A percentile compares a stretch with the other conserved stretches of the same genome.
phyloP scores from a whole-genome alignment of 2,797 vertebrate species.

The Sparidentex hasta region DNA sequence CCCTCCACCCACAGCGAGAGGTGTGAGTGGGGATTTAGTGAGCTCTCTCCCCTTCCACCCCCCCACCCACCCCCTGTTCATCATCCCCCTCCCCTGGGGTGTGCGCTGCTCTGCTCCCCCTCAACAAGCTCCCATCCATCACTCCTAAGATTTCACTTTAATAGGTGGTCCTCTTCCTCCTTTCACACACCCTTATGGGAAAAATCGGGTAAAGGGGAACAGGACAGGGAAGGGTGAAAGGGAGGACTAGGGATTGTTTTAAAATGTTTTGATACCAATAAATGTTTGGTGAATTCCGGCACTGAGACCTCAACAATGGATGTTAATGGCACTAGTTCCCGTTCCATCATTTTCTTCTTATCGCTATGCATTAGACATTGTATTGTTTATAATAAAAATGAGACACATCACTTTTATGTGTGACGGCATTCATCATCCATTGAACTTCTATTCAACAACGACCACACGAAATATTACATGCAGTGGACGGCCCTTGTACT shows the following conservation, averaged over 20 bases:
- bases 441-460: background rate
- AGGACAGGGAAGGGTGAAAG: constrained; percentile 49
- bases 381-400: background rate
- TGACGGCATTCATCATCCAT: background rate
- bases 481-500: background rate
- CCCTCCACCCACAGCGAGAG: constrained; percentile 66
- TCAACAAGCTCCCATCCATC: constrained; percentile 84
- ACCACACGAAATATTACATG: too few relatives aligned
- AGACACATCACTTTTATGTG: background rate
- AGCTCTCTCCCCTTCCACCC: constrained; percentile 51
- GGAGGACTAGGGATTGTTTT: constrained; percentile 23
- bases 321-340: background rate
- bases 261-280: constrained; percentile 9
- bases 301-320: constrained; percentile 4
- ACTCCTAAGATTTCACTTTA: constrained; percentile 85
- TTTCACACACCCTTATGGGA: constrained; percentile 72
- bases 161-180: constrained; percentile 84
- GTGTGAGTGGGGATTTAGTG: constrained; percentile 79
- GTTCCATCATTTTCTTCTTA: background rate
- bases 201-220: constrained; percentile 51
- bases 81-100: constrained; percentile 77
- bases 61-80: constrained; percentile 59
- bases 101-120: constrained; percentile 70
- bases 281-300: background rate
- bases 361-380: background rate